Percentiles rank a stretch among this genome's conserved stretches.
Conservation (phyloP, 1,140 invertebrate genomes). For the Goniozus legneri region DNA sequence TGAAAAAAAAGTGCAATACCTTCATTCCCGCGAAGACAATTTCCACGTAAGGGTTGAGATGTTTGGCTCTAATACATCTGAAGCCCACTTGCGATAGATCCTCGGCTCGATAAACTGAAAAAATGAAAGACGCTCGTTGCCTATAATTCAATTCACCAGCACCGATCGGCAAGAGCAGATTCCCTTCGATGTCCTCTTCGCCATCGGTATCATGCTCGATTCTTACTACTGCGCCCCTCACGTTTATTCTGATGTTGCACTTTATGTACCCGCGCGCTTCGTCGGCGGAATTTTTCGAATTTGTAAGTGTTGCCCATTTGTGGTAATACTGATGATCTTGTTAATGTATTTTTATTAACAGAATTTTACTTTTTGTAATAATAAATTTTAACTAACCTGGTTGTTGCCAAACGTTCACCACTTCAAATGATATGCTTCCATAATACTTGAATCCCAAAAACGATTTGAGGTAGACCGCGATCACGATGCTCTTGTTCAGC, state of each 20-base stretch:
- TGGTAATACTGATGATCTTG: constrained; percentile 77
- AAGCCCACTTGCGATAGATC: constrained; percentile 57
- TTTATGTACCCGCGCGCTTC: constrained; percentile 74
- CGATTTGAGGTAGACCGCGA: constrained; percentile 42
- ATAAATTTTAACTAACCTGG: constrained; percentile 55
- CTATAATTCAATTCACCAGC: constrained; percentile 57
- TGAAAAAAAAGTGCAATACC: no score
- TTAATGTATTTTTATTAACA: neutral
- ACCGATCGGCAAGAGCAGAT: constrained; percentile 66
- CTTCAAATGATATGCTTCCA: constrained; percentile 57
- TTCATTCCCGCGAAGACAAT: constrained; percentile 65
- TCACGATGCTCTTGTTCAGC: constrained; percentile 39
- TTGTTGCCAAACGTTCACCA: constrained; percentile 67
- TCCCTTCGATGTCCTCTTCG: constrained; percentile 73
- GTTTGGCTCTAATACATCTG: constrained; percentile 47
- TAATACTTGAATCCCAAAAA: constrained; percentile 41
- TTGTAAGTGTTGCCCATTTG: constrained; percentile 74
- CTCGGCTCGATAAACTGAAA: constrained; percentile 65
- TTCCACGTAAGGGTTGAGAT: constrained; percentile 62
- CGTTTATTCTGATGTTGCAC: constrained; percentile 69
- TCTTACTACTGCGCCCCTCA: constrained; percentile 64
- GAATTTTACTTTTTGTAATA: neutral
- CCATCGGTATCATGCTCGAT: constrained; percentile 58
- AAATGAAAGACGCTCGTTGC: constrained; percentile 62
- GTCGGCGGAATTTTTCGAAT: constrained; percentile 62